phyloP scores from a whole-genome alignment of 1,140 invertebrate genomes.

The Brachionus rotundiformis region DNA sequence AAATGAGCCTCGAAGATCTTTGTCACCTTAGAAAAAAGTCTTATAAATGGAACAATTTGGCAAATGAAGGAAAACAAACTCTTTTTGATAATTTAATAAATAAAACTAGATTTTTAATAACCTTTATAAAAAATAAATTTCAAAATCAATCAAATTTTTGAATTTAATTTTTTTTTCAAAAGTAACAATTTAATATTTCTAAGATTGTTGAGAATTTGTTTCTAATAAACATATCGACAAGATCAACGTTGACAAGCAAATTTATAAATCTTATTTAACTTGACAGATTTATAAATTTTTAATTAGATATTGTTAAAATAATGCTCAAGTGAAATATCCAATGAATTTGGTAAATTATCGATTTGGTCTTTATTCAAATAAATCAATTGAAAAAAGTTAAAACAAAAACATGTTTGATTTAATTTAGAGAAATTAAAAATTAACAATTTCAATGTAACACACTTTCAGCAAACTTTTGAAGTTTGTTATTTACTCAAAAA shows the following conservation, averaged over 20 bases:
- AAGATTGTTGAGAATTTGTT: not conserved
- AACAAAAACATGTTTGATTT: no score
- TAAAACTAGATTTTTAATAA: not conserved
- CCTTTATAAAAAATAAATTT: not conserved
- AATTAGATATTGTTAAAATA: not conserved
- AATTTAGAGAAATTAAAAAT: no score
- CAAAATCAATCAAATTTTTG: not conserved
- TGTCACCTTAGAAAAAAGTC: no score
- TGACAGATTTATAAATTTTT: not conserved
- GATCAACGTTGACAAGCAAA: not conserved
- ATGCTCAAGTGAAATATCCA: not conserved
- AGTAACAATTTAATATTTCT: not conserved
- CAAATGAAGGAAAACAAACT: no score
- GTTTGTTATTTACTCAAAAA: no score
- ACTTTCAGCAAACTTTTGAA: no score
- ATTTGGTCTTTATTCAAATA: not conserved
- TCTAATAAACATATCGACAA: not conserved
- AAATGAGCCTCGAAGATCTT: no score
- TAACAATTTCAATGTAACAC: no score
- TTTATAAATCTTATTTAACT: not conserved
- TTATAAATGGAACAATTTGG: no score
- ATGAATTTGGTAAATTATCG: not conserved
- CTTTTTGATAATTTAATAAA: no score
- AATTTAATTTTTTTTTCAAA: not conserved
- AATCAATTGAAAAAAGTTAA: no score